phyloP scores from a whole-genome alignment of 2,888 invertebrate species.

The Scaptodrosophila latifasciaeformis region DNA sequence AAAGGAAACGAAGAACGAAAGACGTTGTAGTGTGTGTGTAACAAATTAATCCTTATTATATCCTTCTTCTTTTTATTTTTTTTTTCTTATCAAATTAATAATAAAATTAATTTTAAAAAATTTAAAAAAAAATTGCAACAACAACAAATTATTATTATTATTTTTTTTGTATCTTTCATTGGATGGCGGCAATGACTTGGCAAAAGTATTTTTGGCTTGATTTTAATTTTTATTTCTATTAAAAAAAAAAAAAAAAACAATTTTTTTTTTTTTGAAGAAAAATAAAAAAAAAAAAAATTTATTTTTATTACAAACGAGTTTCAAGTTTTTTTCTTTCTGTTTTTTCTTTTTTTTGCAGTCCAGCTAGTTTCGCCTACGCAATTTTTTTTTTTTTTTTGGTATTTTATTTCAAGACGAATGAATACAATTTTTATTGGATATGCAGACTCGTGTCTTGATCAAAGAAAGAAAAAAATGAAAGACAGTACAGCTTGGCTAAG shows the following conservation, averaged over 20 bases:
- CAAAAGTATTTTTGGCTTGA: too few relatives aligned
- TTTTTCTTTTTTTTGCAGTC: constrained; percentile 3
- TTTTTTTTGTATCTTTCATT: too few relatives aligned
- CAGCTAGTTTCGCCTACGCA: not conserved
- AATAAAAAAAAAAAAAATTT: constrained; percentile 17
- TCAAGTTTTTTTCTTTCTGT: constrained; percentile 12
- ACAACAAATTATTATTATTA: too few relatives aligned
- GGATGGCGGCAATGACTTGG: too few relatives aligned
- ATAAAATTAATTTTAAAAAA: too few relatives aligned
- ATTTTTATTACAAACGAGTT: not conserved
- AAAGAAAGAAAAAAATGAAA: not conserved
- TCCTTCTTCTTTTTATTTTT: constrained; percentile 29
- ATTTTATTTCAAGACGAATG: too few relatives aligned
- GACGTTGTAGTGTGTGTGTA: not conserved
- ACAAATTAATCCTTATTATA: too few relatives aligned
- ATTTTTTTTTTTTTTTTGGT: too few relatives aligned
- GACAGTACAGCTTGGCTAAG: too few relatives aligned
- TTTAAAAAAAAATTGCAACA: too few relatives aligned
- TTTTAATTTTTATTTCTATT: too few relatives aligned
- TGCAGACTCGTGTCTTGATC: not conserved
- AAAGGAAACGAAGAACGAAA: constrained; percentile 29
- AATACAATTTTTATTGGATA: constrained; percentile 13
- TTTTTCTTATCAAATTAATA: too few relatives aligned
- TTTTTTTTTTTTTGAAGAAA: constrained; percentile 25
- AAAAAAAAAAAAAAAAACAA: constrained; percentile 28